A percentile compares a stretch with the other conserved stretches of the same genome.
Conservation (phyloP, 2,888 invertebrate genomes). For the Parnassius apollo region DNA sequence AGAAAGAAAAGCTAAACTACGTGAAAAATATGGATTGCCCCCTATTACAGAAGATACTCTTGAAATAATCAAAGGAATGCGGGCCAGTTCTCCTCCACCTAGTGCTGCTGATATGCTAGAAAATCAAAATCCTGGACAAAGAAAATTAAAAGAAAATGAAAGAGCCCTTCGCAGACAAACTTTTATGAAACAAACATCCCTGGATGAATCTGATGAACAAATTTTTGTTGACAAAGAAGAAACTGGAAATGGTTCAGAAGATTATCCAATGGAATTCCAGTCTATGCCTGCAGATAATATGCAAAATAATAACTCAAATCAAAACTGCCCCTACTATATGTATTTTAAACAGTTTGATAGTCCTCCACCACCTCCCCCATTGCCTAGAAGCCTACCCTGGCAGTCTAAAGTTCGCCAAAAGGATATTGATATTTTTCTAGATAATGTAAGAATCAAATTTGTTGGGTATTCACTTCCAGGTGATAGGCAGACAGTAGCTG, state of each 20-base stretch:
- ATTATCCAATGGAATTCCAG: conserved; percentile 82
- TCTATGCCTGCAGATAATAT: conserved; percentile 66
- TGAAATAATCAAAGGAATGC: conserved; percentile 95
- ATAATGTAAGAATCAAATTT: conserved; percentile 95
- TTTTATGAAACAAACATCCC: conserved; percentile 94
- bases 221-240: conserved; percentile 87
- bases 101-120: conserved; percentile 94
- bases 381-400: conserved; percentile 91
- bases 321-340: conserved; percentile 67
- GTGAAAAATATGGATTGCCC: conserved; percentile 86
- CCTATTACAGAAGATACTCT: conserved; percentile 95
- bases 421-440: conserved; percentile 95
- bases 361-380: conserved; percentile 70
- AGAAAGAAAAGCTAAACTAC: conserved; percentile 86
- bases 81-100: conserved; percentile 96
- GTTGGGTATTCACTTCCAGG: conserved; percentile 95
- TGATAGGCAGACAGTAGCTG: conserved; percentile 94
- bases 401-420: conserved; percentile 96
- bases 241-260: conserved; percentile 82
- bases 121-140: conserved; percentile 89
- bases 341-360: conserved; percentile 72
- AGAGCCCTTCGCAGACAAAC: conserved; percentile 87
- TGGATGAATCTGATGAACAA: conserved; percentile 89
- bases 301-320: conserved; percentile 60
- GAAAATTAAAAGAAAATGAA: conserved; percentile 75